Evolutionary conservation across 2,797 vertebrate genomes (phyloP), one percentile per base, ranked within the genome.

Genomic region (Balearica regulorum): DNA sequence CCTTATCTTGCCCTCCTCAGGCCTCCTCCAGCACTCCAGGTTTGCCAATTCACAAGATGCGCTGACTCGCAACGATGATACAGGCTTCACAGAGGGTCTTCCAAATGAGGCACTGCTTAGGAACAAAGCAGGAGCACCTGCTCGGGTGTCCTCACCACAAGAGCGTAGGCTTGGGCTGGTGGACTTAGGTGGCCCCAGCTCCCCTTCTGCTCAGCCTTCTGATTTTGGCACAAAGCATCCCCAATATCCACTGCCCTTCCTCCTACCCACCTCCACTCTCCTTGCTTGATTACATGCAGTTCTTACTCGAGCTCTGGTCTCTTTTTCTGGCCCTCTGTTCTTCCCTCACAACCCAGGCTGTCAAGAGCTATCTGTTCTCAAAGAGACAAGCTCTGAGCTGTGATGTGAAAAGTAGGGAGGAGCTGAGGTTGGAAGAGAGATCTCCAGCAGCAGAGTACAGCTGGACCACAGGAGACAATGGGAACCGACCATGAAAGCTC

Each of bases 121-220:
- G 15, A 86, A 35, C 10, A 22, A 33, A 55, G 18, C 35, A 28
- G 58, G 31, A 51, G 3, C 10, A 29, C 46, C 51, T 61, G 9
- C 66, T 24, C 58, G 26, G 25, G 26, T 20, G 21, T 69, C 46
- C 66, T 44, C 54, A 78, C 46, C 1, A 0, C 1, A 13, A 64
- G 3, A 73, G 31, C 25, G 55, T 12, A 41, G 29, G 28, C 33
- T 49, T 69, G 60, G 53, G 22, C 60, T 73, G 24, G 26, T 20
- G 35, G 19, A 39, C 1, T 13, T 37, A 16, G 2, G 0, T 1
- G 8, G n/a, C 15, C 39, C 29, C 81, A 76, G 33, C 19, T 68
- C 55, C 83, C 49, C 6, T 64, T 80, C 87, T 70, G 55, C 64
- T 86, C 37, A 53, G 12, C 25, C 43, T 60, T 33, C 49, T 54